A percentile compares a stretch with the other conserved stretches of the same genome.
Evolutionary conservation across 2,797 vertebrate genomes (phyloP).

Genomic region (Alcedo quadribrachys): DNA sequence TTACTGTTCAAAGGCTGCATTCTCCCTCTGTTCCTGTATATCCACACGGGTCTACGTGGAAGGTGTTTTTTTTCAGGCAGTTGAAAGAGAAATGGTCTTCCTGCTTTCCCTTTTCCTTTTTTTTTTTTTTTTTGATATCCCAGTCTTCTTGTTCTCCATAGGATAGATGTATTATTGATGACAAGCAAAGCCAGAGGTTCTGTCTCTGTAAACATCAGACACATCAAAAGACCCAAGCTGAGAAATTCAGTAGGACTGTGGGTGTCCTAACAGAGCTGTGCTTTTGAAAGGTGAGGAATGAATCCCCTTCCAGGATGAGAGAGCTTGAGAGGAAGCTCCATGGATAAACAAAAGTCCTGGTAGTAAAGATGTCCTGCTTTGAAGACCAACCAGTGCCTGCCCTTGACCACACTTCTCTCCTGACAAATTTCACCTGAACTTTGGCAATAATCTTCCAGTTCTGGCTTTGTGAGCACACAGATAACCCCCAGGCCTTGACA

Average conservation of each 20-base stretch:
- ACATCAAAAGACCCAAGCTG: neutral
- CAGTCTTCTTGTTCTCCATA: neutral
- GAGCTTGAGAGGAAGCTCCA: neutral
- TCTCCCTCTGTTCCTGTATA: neutral
- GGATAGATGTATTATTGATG: conserved; percentile 19
- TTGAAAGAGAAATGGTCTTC: neutral
- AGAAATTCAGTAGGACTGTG: neutral
- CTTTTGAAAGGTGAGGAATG: neutral
- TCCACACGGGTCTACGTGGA: neutral
- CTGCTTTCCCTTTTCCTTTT: neutral
- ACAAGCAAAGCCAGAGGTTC: neutral
- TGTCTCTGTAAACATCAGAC: neutral
- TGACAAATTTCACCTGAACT: neutral
- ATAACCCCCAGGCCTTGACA: neutral
- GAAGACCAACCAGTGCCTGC: neutral
- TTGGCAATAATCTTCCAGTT: neutral
- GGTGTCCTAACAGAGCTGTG: neutral
- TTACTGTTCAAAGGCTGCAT: neutral
- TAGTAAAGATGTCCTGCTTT: neutral
- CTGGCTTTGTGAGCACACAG: neutral
- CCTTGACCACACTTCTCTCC: neutral
- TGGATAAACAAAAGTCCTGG: neutral
- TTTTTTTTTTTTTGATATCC: neutral
- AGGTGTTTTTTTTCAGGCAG: neutral
- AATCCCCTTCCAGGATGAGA: neutral